These are phyloP conservation scores for Allygus modestus DNA, from an alignment of 2,888 invertebrate species.

Conservation along the genomic window DNA sequence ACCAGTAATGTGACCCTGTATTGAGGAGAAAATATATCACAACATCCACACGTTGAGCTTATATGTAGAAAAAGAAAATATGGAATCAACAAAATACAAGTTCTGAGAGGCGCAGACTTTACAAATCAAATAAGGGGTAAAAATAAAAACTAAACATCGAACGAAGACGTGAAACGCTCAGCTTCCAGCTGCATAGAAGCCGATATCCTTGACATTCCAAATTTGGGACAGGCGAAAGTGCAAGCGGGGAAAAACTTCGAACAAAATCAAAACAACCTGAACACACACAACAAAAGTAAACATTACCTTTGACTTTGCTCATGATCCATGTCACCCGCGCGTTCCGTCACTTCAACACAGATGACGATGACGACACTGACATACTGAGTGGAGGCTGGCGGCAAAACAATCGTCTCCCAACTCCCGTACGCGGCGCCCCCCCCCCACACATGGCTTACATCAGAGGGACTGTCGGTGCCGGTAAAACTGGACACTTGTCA, in stretches of 20 bases:
- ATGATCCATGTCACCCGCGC: conserved; percentile 47
- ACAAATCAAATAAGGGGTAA: no score
- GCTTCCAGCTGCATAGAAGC: no score
- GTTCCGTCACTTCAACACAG: conserved; percentile 23
- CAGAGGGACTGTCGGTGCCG: conserved; percentile 17
- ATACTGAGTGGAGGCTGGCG: conserved; percentile 23
- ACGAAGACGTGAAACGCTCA: no score
- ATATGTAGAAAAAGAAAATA: no score
- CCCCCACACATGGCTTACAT: background rate
- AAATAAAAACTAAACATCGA: no score
- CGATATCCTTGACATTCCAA: conserved; percentile 11
- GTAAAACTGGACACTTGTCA: conserved; percentile 32
- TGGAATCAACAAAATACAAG: no score
- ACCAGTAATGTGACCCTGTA: no score
- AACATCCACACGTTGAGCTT: no score
- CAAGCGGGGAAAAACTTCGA: background rate
- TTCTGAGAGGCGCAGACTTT: no score
- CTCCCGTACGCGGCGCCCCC: background rate
- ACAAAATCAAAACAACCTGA: background rate
- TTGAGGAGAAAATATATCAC: no score
- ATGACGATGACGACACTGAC: background rate
- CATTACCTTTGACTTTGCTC: conserved; percentile 42
- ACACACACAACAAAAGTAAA: background rate
- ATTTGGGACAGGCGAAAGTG: conserved; percentile 8
- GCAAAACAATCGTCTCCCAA: conserved; percentile 41